These are phyloP conservation scores for Camponotus fellah DNA, from an alignment of 2,888 invertebrate species.

Conservation along the genomic window DNA sequence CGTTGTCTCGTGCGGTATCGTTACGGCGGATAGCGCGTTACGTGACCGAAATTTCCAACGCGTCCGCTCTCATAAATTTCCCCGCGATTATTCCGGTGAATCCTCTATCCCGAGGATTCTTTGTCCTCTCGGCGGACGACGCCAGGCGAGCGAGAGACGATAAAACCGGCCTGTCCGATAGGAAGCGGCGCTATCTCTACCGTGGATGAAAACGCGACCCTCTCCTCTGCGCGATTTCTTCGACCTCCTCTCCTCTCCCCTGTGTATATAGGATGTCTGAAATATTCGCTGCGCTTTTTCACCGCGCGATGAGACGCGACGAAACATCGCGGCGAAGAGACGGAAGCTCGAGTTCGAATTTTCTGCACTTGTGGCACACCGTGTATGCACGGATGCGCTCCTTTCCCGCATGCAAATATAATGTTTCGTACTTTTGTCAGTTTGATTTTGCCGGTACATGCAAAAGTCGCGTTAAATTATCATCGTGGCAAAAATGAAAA, in stretches of 20 bases:
- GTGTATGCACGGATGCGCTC: background rate
- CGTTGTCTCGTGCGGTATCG: constrained; percentile 58
- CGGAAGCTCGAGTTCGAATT: constrained; percentile 20
- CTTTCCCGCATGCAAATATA: constrained; percentile 25
- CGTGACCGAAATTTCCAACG: constrained; percentile 73
- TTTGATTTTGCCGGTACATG: constrained; percentile 25
- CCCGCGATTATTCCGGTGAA: constrained; percentile 61
- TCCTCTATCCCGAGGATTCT: constrained; percentile 36
- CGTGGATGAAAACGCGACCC: constrained; percentile 6
- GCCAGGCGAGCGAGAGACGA: constrained; percentile 10
- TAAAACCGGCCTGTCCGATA: constrained; percentile 47
- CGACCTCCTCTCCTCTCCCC: background rate
- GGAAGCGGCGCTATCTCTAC: background rate
- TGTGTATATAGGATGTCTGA: background rate
- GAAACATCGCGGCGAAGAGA: background rate
- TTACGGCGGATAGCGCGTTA: constrained; percentile 61
- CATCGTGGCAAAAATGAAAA: constrained; percentile 24
- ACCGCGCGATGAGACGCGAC: background rate
- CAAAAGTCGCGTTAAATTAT: constrained; percentile 26
- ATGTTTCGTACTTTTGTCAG: constrained; percentile 36
- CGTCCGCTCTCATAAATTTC: constrained; percentile 65
- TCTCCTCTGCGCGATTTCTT: background rate
- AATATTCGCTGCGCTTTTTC: constrained; percentile 8
- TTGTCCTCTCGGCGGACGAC: constrained; percentile 36
- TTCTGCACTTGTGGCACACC: background rate